Percentiles rank a stretch among this genome's conserved stretches.
Conservation (phyloP, 2,797 vertebrate genomes). For the Micromesistius poutassou region DNA sequence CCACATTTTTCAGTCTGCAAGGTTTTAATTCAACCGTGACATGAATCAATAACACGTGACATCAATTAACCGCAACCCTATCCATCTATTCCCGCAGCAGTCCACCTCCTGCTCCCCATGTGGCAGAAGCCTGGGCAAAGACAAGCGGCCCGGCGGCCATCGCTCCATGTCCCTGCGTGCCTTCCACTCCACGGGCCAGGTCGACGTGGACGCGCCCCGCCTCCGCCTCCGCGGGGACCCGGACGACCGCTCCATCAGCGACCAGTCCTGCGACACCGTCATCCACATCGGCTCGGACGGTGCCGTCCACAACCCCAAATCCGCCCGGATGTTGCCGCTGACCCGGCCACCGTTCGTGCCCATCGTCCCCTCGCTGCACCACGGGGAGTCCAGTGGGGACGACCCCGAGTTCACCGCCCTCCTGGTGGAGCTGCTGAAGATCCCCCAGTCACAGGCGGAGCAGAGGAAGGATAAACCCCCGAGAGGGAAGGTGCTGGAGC, state of each 20-base stretch:
- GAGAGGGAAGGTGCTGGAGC: conserved; percentile 35
- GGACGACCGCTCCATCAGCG: conserved; percentile 89
- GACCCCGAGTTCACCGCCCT: conserved; percentile 67
- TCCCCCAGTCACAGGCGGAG: conserved; percentile 60
- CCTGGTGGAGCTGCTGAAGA: conserved; percentile 67
- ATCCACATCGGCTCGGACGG: conserved; percentile 90
- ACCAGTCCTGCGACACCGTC: conserved; percentile 95
- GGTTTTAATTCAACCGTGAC: neutral
- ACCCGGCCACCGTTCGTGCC: conserved; percentile 89
- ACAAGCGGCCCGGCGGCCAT: conserved; percentile 76
- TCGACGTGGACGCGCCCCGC: conserved; percentile 79
- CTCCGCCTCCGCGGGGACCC: conserved; percentile 83
- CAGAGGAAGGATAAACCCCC: conserved; percentile 45
- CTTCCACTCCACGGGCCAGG: conserved; percentile 83
- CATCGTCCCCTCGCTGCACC: conserved; percentile 92
- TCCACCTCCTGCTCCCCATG: conserved; percentile 92
- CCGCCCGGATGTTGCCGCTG: conserved; percentile 70
- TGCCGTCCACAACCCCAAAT: conserved; percentile 76
- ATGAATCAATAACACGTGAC: neutral
- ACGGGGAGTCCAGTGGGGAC: conserved; percentile 72
- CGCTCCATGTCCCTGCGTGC: conserved; percentile 84
- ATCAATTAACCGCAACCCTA: neutral
- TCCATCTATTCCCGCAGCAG: conserved; percentile 62
- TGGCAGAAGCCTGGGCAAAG: conserved; percentile 90
- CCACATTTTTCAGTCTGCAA: neutral